Conservation (phyloP, 2,888 invertebrate genomes). For the Hetaerina titia region DNA sequence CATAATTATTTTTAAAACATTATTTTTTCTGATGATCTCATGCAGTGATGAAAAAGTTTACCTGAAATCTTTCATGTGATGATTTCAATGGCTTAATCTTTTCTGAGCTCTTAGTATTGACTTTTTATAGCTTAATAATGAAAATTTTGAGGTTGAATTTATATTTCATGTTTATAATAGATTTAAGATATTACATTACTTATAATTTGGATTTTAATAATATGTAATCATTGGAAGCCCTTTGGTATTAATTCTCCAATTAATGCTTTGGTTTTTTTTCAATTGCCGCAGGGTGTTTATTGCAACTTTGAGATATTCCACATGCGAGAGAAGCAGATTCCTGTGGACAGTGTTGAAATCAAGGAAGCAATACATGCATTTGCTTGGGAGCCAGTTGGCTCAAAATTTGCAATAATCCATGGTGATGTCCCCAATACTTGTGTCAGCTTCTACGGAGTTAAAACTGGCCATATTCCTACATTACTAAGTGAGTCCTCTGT, state of each 20-base stretch:
- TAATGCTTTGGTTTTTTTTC: not conserved
- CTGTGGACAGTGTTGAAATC: slow-evolving; percentile 98
- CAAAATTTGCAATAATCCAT: slow-evolving; percentile 97
- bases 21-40: not conserved
- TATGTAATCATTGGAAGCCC: too few species aligned
- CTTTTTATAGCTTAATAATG: not conserved
- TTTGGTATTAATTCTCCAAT: not conserved
- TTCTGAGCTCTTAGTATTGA: slow-evolving; percentile 20
- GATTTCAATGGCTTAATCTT: slow-evolving; percentile 63
- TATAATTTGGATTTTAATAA: too few species aligned
- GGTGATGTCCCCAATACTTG: slow-evolving; percentile 92
- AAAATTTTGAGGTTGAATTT: not conserved
- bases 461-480: slow-evolving; percentile 93
- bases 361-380: slow-evolving; percentile 96
- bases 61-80: slow-evolving; percentile 16
- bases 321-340: slow-evolving; percentile 98
- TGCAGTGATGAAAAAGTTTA: slow-evolving; percentile 10
- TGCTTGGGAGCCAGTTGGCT: slow-evolving; percentile 98
- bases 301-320: slow-evolving; percentile 99
- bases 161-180: too few species aligned
- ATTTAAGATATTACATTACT: too few species aligned
- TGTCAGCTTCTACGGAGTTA: slow-evolving; percentile 95
- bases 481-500: slow-evolving; percentile 86
- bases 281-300: slow-evolving; percentile 87
- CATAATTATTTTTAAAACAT: too few species aligned